Evolutionary conservation across 2,888 invertebrate genomes (phyloP).

Genomic region (Polydrusus pterygomalis): DNA sequence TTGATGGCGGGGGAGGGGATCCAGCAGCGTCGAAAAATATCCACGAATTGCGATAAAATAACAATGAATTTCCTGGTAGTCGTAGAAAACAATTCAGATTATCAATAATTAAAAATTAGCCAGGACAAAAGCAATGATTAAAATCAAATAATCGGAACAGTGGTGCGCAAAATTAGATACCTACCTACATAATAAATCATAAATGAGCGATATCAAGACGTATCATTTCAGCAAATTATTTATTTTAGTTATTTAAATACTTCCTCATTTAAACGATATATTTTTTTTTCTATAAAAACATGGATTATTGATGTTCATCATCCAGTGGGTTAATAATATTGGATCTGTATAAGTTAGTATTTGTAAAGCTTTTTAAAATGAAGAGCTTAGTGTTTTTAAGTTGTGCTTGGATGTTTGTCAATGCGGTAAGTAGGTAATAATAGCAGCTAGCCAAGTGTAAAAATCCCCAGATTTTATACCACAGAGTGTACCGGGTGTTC

Average conservation of each 20-base stretch:
- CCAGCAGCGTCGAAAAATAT: too few species aligned
- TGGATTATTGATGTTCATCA: slow-evolving; percentile 4
- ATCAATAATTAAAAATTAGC: not conserved
- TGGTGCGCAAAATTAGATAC: slow-evolving; percentile 44
- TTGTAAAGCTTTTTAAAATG: slow-evolving; percentile 49
- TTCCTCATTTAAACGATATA: slow-evolving; percentile 33
- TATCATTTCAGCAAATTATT: slow-evolving; percentile 8
- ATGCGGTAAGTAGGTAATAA: slow-evolving; percentile 41
- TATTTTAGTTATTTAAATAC: slow-evolving; percentile 11
- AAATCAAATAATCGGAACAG: slow-evolving; percentile 35
- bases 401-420: slow-evolving; percentile 40
- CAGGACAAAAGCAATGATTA: slow-evolving; percentile 31
- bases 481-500: too few species aligned
- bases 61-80: too few species aligned
- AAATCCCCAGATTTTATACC: not conserved
- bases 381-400: slow-evolving; percentile 52
- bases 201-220: not conserved
- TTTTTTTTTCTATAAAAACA: slow-evolving; percentile 24
- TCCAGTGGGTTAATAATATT: not conserved
- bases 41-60: too few species aligned
- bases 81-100: too few species aligned
- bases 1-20: too few species aligned
- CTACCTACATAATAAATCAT: slow-evolving; percentile 8
- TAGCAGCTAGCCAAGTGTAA: not conserved
- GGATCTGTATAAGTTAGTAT: not conserved